Conservation (phyloP, 2,797 vertebrate genomes). For the Notoglanidium macrostoma region DNA sequence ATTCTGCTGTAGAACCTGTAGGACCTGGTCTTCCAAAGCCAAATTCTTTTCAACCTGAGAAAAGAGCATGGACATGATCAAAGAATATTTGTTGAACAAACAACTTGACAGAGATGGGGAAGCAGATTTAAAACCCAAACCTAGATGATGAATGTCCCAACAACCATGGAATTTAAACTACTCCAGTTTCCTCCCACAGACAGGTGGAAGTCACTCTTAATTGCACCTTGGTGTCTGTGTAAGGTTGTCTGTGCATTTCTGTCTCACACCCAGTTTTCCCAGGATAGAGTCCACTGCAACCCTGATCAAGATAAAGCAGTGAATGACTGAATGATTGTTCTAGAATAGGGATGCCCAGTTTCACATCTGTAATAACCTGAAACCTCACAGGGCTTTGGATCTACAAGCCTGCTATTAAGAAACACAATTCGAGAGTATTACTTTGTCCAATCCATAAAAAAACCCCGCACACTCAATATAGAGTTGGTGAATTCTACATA, state of each 20-base stretch:
- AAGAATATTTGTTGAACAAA: conserved; percentile 14
- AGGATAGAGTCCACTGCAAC: background rate
- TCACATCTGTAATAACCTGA: background rate
- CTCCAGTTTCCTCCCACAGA: background rate
- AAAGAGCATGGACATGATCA: conserved; percentile 3
- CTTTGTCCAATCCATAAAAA: background rate
- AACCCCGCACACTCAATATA: background rate
- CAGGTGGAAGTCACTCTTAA: background rate
- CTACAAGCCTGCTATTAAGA: background rate
- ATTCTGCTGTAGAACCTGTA: conserved; percentile 83
- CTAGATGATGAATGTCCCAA: background rate
- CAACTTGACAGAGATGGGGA: background rate
- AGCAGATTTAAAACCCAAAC: background rate
- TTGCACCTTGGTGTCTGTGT: background rate
- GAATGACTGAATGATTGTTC: background rate
- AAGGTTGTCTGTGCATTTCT: background rate
- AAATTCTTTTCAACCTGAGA: conserved; percentile 84
- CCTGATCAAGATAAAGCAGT: too few relatives aligned
- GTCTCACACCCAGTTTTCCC: background rate
- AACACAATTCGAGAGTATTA: background rate
- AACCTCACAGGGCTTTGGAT: background rate
- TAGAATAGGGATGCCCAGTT: background rate
- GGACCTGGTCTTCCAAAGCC: conserved; percentile 82
- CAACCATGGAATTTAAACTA: background rate
- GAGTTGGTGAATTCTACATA: background rate